Conservation (phyloP, 1,140 invertebrate genomes). For the Drosophila takahashii region DNA sequence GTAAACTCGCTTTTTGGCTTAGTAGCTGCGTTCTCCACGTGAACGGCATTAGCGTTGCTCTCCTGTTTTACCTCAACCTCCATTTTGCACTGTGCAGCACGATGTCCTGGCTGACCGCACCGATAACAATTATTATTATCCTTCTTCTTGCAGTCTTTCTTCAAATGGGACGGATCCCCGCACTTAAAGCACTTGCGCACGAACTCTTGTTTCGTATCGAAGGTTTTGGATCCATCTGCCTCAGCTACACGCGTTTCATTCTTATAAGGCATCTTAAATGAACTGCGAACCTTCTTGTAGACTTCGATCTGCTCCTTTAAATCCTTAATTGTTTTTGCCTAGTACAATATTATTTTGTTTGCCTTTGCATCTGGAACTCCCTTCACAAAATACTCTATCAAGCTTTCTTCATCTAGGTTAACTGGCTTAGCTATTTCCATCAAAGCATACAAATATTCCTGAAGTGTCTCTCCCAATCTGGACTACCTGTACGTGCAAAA, state of each 20-base stretch:
- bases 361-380: background rate
- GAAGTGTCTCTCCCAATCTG: background rate
- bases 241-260: no score
- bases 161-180: no score
- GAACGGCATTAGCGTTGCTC: background rate
- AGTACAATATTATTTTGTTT: conserved; percentile 2
- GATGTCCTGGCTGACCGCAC: background rate
- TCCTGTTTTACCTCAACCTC: background rate
- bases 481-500: background rate
- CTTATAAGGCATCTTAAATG: no score
- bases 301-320: background rate
- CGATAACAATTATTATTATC: background rate
- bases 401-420: background rate
- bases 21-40: background rate
- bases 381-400: background rate
- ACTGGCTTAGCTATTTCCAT: conserved; percentile 1
- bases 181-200: no score
- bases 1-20: background rate
- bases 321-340: background rate
- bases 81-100: background rate
- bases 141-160: no score
- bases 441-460: no score
- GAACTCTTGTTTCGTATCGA: no score
- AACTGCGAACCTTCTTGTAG: background rate
- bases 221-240: no score